Evolutionary conservation across 2,113 vertebrate species (phyloP).

Genomic region (Ascaphus truei): DNA sequence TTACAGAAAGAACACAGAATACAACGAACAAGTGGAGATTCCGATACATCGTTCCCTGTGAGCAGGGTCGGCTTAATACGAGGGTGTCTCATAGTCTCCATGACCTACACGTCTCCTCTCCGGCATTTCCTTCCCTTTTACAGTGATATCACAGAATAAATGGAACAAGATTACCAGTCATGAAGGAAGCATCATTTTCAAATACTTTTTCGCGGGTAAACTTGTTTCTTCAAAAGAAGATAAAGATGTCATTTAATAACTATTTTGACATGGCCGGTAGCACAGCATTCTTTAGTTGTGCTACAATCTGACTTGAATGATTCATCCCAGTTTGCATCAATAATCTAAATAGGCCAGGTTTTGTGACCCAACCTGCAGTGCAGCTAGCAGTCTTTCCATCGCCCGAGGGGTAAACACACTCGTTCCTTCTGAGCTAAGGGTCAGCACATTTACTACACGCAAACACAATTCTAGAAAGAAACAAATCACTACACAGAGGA

Average conservation of each 20-base stretch:
- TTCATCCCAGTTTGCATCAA: neutral
- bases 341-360: neutral
- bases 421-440: constrained; percentile 18
- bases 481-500: too few species aligned
- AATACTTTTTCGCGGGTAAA: neutral
- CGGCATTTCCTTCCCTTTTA: too few species aligned
- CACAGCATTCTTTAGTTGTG: constrained; percentile 13
- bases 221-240: neutral
- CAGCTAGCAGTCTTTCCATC: constrained; percentile 11
- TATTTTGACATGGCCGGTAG: constrained; percentile 3
- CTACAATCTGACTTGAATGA: neutral
- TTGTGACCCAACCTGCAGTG: constrained; percentile 1
- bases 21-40: too few species aligned
- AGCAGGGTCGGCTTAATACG: too few species aligned
- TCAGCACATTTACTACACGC: neutral
- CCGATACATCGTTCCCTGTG: too few species aligned
- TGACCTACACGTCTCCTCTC: too few species aligned
- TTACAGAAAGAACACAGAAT: too few species aligned
- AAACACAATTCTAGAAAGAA: neutral
- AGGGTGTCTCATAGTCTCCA: too few species aligned
- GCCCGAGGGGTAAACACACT: constrained; percentile 25
- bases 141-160: too few species aligned
- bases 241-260: neutral
- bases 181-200: neutral
- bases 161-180: neutral